Percentiles rank a stretch among this genome's conserved stretches.
These are phyloP conservation scores for Struthidea cinerea DNA, from an alignment of 2,113 vertebrate species.

Conservation along the genomic window DNA sequence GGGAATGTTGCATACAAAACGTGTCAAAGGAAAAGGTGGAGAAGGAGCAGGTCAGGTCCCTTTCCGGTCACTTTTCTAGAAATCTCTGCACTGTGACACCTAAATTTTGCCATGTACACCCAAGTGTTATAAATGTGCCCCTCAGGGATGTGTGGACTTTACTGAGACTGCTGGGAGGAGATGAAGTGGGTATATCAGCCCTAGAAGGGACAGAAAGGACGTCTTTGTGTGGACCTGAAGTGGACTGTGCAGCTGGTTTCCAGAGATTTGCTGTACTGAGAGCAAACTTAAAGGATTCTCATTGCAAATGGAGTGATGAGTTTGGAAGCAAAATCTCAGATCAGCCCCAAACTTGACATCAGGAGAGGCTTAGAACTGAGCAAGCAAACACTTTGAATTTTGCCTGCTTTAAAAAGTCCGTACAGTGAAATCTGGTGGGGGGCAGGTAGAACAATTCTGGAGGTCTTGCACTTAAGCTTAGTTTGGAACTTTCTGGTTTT, in stretches of 20 bases:
- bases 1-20: neutral
- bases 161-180: neutral
- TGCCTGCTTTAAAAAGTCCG: accelerated
- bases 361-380: neutral
- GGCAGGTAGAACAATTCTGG: neutral
- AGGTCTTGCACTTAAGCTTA: neutral
- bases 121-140: accelerated
- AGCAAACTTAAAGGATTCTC: neutral
- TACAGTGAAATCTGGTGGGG: neutral
- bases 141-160: neutral
- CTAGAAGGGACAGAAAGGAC: neutral
- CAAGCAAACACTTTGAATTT: neutral
- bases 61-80: neutral
- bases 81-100: neutral
- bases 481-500: neutral
- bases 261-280: neutral
- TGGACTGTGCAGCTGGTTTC: neutral
- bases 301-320: neutral
- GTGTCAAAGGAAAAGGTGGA: neutral
- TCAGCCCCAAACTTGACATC: neutral
- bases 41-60: neutral
- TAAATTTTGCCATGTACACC: accelerated
- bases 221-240: neutral
- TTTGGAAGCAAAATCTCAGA: neutral
- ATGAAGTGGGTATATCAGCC: neutral